These are phyloP conservation scores for Paradisaea rubra DNA, from an alignment of 2,113 vertebrate species.

Conservation along the genomic window DNA sequence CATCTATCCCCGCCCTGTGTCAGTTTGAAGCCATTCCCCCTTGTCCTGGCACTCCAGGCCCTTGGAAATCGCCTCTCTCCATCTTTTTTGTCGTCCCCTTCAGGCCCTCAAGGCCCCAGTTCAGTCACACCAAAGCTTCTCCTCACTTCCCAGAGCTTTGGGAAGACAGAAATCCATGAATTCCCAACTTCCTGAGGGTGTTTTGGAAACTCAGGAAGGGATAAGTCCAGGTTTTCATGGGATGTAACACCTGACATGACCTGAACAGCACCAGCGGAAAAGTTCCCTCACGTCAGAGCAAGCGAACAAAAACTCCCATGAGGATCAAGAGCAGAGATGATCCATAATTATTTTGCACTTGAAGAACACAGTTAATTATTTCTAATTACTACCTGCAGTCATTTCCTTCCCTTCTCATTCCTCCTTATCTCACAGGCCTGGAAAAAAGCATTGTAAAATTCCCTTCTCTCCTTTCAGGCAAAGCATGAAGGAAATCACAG, in stretches of 20 bases:
- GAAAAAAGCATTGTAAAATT: neutral
- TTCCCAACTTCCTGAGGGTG: neutral
- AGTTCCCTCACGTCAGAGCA: neutral
- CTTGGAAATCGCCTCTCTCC: neutral
- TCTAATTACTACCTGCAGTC: neutral
- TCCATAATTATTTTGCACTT: neutral
- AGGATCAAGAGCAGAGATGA: neutral
- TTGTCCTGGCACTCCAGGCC: neutral
- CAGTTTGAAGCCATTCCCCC: neutral
- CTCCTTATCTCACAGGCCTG: neutral
- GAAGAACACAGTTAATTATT: neutral
- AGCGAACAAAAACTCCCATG: accelerated
- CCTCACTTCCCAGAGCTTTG: neutral
- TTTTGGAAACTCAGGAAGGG: neutral
- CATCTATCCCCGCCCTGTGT: neutral
- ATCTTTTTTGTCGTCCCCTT: accelerated
- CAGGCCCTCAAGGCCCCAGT: accelerated
- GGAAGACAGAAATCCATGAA: accelerated
- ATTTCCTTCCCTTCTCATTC: neutral
- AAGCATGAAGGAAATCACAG: neutral
- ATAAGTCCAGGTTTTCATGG: neutral
- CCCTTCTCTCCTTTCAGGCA: neutral
- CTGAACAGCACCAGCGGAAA: neutral
- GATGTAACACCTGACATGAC: accelerated
- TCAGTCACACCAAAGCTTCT: neutral